A percentile compares a stretch with the other conserved stretches of the same genome.
Conservation (phyloP, 1,140 invertebrate species). For the Holcopasites calliopsidis region DNA sequence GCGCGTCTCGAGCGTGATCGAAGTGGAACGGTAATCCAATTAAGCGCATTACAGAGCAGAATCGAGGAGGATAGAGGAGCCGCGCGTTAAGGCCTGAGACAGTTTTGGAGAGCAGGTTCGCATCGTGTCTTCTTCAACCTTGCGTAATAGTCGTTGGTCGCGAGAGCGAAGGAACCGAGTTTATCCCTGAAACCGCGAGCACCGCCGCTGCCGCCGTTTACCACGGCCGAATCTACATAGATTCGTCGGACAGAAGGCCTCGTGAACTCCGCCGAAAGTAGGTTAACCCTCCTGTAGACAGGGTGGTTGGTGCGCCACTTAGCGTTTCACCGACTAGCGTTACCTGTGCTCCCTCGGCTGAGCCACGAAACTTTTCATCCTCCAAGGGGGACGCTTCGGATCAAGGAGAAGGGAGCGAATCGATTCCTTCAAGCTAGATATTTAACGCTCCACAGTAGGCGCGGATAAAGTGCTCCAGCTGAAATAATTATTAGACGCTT, state of each 20-base stretch:
- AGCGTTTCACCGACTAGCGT: background rate
- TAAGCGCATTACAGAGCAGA: conserved; percentile 19
- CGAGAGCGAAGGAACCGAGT: too few relatives aligned
- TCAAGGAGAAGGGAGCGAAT: too few relatives aligned
- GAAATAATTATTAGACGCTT: conserved; percentile 49
- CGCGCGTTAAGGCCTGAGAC: background rate
- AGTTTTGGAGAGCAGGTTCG: background rate
- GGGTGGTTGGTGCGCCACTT: background rate
- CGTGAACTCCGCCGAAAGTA: background rate
- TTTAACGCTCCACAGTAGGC: background rate
- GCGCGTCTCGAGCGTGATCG: conserved; percentile 10
- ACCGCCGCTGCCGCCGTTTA: too few relatives aligned
- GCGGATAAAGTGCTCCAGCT: too few relatives aligned
- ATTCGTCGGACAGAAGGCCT: background rate
- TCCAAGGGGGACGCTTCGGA: too few relatives aligned
- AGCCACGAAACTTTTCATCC: background rate
- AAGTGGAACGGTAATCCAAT: conserved; percentile 29
- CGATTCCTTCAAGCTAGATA: background rate
- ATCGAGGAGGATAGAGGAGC: background rate
- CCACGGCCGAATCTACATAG: too few relatives aligned
- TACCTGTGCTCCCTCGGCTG: background rate
- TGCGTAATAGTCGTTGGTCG: too few relatives aligned
- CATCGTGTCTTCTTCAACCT: background rate
- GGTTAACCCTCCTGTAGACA: too few relatives aligned
- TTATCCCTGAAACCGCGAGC: too few relatives aligned